A percentile compares a stretch with the other conserved stretches of the same genome.
Conservation (phyloP, 2,888 invertebrate genomes). For the Lymantria dispar region DNA sequence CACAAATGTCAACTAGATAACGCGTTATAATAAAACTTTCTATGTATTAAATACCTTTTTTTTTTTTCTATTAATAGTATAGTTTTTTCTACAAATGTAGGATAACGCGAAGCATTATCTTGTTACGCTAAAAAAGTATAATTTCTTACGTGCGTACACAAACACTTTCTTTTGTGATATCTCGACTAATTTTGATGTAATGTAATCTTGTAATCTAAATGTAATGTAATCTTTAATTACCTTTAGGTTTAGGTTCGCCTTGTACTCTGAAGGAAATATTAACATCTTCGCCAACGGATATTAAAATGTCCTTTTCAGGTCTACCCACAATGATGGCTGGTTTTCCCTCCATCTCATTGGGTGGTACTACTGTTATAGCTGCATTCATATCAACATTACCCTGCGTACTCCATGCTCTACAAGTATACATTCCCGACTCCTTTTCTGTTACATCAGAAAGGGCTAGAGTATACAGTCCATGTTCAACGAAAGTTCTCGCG, state of each 20-base stretch:
- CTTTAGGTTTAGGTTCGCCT: conserved; percentile 93
- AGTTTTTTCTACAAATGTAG: too few relatives aligned
- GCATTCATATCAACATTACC: conserved; percentile 89
- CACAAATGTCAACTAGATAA: too few relatives aligned
- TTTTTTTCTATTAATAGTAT: too few relatives aligned
- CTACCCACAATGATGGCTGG: conserved; percentile 90
- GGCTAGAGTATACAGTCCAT: conserved; percentile 88
- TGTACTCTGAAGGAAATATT: conserved; percentile 91
- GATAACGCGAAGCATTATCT: too few relatives aligned
- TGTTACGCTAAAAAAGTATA: too few relatives aligned
- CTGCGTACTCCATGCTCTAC: conserved; percentile 87
- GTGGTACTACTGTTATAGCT: conserved; percentile 86
- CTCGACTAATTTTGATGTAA: too few relatives aligned
- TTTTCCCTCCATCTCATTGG: conserved; percentile 84
- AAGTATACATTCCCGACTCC: conserved; percentile 89
- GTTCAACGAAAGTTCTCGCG: conserved; percentile 85
- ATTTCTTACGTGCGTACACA: too few relatives aligned
- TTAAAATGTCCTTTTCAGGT: conserved; percentile 89
- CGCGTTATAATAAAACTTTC: too few relatives aligned
- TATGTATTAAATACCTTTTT: too few relatives aligned
- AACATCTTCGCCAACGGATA: conserved; percentile 91
- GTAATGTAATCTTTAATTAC: conserved; percentile 76
- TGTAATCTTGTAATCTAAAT: too few relatives aligned
- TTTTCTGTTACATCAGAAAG: conserved; percentile 87
- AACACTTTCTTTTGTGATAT: too few relatives aligned